These are phyloP conservation scores for Leptocoma aspasia DNA, from an alignment of 2,113 vertebrate species.

Conservation along the genomic window DNA sequence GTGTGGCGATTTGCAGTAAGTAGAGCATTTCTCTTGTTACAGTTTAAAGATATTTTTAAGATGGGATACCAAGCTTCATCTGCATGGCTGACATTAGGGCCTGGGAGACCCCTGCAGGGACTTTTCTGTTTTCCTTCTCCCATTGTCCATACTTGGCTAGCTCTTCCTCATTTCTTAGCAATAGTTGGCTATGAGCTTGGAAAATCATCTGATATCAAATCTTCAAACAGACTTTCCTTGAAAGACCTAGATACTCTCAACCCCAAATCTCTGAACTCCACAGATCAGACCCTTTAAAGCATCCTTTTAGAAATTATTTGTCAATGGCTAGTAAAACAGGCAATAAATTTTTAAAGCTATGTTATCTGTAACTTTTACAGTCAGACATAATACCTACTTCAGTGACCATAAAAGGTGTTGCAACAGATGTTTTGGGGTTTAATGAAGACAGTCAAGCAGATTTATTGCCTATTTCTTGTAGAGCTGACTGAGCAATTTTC, in stretches of 20 bases:
- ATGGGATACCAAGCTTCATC: neutral
- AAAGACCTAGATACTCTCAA: neutral
- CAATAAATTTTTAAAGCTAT: slow-evolving; percentile 28
- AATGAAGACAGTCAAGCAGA: neutral
- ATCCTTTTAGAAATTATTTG: neutral
- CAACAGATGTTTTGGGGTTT: slow-evolving; percentile 26
- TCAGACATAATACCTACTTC: neutral
- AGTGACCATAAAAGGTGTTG: neutral
- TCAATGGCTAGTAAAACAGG: neutral
- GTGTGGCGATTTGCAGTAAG: fast-evolving
- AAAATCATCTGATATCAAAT: neutral
- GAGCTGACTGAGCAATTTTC: neutral
- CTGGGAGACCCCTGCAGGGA: neutral
- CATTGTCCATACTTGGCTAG: neutral
- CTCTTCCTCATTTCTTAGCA: neutral
- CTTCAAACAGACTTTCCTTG: neutral
- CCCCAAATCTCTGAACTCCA: neutral
- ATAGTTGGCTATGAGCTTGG: fast-evolving
- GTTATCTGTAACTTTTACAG: slow-evolving; percentile 13
- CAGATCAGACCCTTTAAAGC: neutral
- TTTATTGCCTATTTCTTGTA: slow-evolving; percentile 21
- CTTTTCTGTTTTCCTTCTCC: neutral
- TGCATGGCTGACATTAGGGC: neutral
- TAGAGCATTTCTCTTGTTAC: neutral
- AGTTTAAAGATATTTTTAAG: neutral